phyloP scores from a whole-genome alignment of 2,113 vertebrate genomes.

The Gobius niger region DNA sequence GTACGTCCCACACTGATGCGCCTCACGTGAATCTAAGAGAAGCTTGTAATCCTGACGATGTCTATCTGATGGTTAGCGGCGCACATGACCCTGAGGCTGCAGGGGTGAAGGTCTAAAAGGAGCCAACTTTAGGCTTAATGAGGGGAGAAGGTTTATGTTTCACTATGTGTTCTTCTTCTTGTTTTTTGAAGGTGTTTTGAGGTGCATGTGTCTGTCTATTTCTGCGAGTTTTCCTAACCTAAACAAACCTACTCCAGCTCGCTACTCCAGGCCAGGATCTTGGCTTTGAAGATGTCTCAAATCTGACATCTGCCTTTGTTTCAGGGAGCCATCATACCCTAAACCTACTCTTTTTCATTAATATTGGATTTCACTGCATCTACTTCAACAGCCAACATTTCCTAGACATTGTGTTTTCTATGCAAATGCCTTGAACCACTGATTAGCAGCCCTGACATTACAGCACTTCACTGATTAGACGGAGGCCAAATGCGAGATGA shows the following conservation, averaged over 20 bases:
- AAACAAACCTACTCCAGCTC: no score
- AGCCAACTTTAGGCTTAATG: background rate
- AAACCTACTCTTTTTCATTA: no score
- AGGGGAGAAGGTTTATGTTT: no score
- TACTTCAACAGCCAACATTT: background rate
- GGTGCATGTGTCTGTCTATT: no score
- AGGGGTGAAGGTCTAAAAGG: slow-evolving; percentile 6
- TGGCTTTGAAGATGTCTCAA: no score
- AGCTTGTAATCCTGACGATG: background rate
- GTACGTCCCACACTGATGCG: slow-evolving; percentile 13
- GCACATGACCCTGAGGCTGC: slow-evolving; percentile 23
- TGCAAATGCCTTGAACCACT: background rate
- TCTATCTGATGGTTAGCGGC: slow-evolving; percentile 20
- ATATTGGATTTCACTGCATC: no score
- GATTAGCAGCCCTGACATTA: slow-evolving; percentile 4
- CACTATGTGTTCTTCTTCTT: no score
- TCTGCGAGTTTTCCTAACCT: no score
- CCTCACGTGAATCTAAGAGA: slow-evolving; percentile 20
- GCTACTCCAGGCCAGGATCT: no score
- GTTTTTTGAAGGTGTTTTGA: no score
- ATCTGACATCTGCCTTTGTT: no score
- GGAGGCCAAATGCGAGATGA: background rate
- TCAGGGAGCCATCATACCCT: no score
- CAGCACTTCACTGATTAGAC: slow-evolving; percentile 8
- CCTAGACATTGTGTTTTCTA: background rate